Evolutionary conservation across 2,888 invertebrate genomes (phyloP), one percentile per base, ranked within the genome.

Genomic region (Mythimna ferrago): DNA sequence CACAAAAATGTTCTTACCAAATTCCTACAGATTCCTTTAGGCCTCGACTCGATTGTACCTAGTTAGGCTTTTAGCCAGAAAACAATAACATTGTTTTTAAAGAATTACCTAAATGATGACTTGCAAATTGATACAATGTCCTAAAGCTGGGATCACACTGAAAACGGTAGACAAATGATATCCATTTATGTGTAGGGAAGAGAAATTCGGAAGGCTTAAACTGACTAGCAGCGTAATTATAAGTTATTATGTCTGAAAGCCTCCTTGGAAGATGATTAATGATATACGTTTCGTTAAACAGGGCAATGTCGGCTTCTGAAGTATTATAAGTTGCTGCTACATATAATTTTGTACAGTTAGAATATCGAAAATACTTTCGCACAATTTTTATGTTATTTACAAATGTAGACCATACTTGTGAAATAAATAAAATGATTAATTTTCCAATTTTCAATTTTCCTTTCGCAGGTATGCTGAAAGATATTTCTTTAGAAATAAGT

Each of bases 181-280:
- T 82, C 85, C 81, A 89, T 89, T 90, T 89, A 86, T 83, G 85
- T 77, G 71, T 66, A 84, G 82, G 83, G 81, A 83, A 84, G 87
- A 81, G 85, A 84, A 87, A 83, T 87, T 85, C 73, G 70, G 82
- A 86, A 85, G 84, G 86, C 83, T 85, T 83, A 86, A 89, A 88
- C 84, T 87, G 87, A 87, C 87, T 89, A 87, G 86, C 86, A 82
- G 77, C 85, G 89, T 90, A 90, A 91, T 92, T 91, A 91, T 87
- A 86, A 89, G 89, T 89, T 89, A 91, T 92, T 92, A 90, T 83
- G 86, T 86, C 85, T 87, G 76, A 76, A 86, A 87, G 86, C 86
- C 83, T 85, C 85, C 81, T 86, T 79, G 76, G 72, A 73, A 76
- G 66, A 87, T 89, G 89, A 89, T 88, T 89, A 89, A 91, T 86